Percentiles rank a stretch among this genome's conserved stretches.
Conservation (phyloP, 2,888 invertebrate genomes). For the Unio pictorum region DNA sequence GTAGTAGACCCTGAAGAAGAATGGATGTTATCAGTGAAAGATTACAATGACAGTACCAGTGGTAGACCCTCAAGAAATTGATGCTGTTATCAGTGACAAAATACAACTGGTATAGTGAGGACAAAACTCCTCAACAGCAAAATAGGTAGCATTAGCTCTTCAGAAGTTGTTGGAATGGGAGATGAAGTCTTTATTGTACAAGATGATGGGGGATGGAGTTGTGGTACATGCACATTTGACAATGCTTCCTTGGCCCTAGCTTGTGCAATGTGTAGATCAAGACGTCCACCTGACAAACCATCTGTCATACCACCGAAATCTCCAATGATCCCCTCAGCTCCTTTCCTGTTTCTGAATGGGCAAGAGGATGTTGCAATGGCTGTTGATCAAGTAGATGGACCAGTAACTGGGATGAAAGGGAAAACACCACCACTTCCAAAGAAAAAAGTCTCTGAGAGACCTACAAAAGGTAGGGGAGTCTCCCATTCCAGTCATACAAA, state of each 20-base stretch:
- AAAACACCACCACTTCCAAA: too few relatives aligned
- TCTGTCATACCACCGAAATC: conserved; percentile 7
- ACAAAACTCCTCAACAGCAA: not conserved
- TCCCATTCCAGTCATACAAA: too few relatives aligned
- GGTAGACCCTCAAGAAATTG: too few relatives aligned
- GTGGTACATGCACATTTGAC: conserved; percentile 88
- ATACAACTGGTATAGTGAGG: not conserved
- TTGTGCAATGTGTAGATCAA: conserved; percentile 87
- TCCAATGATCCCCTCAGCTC: not conserved
- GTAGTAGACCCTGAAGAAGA: too few relatives aligned
- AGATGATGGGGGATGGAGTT: conserved; percentile 79
- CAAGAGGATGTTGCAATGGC: not conserved
- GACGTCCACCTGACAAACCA: conserved; percentile 4
- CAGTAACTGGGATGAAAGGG: not conserved
- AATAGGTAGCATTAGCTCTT: not conserved
- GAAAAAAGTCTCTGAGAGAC: too few relatives aligned
- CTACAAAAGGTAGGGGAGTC: too few relatives aligned
- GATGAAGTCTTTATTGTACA: not conserved
- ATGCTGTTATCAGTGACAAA: not conserved
- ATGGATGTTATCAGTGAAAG: not conserved
- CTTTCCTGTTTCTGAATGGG: not conserved
- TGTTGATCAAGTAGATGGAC: conserved; percentile 4
- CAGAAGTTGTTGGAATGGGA: not conserved
- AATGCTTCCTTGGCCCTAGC: conserved; percentile 81
- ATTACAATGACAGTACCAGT: not conserved